Conservation (phyloP, 1,140 invertebrate species). For the Leptestheria dahalacensis region DNA sequence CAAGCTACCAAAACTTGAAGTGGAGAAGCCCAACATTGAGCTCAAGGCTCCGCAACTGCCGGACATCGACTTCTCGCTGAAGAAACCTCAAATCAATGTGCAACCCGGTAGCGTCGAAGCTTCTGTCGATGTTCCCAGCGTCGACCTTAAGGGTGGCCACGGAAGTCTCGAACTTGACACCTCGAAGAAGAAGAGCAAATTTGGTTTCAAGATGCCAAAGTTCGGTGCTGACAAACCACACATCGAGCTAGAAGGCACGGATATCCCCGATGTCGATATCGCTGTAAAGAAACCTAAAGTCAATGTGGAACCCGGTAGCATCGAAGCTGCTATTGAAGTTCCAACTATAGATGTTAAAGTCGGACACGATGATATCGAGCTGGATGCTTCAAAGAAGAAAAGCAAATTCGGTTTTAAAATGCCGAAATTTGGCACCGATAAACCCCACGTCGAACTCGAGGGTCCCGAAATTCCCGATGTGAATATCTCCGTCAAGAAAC, state of each 20-base stretch:
- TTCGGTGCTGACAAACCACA: conserved; percentile 4
- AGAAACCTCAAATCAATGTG: neutral
- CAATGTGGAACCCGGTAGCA: neutral
- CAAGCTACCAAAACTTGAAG: conserved; percentile 11
- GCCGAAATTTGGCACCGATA: conserved; percentile 4
- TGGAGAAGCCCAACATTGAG: conserved; percentile 1
- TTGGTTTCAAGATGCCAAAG: conserved; percentile 11
- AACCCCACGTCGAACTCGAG: neutral
- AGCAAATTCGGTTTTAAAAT: conserved; percentile 1
- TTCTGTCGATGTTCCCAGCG: neutral
- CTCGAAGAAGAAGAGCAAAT: neutral
- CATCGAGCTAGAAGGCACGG: neutral
- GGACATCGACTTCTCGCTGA: neutral
- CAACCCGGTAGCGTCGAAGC: neutral
- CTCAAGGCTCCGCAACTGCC: neutral
- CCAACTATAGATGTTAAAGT: no score
- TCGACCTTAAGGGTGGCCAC: no score
- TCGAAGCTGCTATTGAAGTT: no score
- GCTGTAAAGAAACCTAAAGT: neutral
- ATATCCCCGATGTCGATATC: conserved; percentile 1
- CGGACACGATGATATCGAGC: neutral
- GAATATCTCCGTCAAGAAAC: neutral
- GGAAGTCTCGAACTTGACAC: neutral
- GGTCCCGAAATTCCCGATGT: no score
- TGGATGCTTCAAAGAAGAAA: neutral